These are phyloP conservation scores for Daktulosphaira vitifoliae DNA, from an alignment of 1,140 invertebrate species.

Conservation along the genomic window DNA sequence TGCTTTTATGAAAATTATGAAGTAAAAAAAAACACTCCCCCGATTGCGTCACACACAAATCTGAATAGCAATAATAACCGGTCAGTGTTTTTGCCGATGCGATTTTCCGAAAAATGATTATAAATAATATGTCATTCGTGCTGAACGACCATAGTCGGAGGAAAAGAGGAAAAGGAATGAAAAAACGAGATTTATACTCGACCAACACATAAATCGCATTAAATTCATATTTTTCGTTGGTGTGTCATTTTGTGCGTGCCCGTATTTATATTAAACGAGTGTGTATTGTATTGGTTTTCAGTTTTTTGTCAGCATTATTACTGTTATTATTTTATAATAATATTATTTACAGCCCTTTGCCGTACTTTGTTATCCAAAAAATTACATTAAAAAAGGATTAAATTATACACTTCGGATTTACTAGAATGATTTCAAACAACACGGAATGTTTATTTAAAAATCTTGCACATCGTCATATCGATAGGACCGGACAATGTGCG, in stretches of 20 bases:
- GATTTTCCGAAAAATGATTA: conserved; percentile 6
- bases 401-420: conserved; percentile 4
- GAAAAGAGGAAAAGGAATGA: too few relatives aligned
- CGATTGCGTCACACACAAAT: too few relatives aligned
- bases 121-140: neutral
- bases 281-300: conserved; percentile 2
- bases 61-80: neutral
- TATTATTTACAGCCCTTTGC: conserved; percentile 12
- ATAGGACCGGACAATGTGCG: neutral
- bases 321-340: conserved; percentile 11
- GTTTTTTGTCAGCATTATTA: conserved; percentile 19
- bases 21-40: too few relatives aligned
- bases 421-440: conserved; percentile 25
- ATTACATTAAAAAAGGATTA: too few relatives aligned
- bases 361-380: neutral
- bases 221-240: conserved; percentile 20
- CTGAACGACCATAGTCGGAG: too few relatives aligned
- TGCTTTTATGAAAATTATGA: too few relatives aligned
- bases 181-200: conserved; percentile 24
- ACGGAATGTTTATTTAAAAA: neutral
- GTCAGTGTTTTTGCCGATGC: conserved; percentile 11
- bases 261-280: too few relatives aligned
- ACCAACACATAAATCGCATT: conserved; percentile 27
- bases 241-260: neutral
- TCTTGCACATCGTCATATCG: conserved; percentile 15